Percentiles rank a stretch among this genome's conserved stretches.
These are phyloP conservation scores for Prochilodus magdalenae DNA, from an alignment of 2,113 vertebrate genomes.

Conservation along the genomic window DNA sequence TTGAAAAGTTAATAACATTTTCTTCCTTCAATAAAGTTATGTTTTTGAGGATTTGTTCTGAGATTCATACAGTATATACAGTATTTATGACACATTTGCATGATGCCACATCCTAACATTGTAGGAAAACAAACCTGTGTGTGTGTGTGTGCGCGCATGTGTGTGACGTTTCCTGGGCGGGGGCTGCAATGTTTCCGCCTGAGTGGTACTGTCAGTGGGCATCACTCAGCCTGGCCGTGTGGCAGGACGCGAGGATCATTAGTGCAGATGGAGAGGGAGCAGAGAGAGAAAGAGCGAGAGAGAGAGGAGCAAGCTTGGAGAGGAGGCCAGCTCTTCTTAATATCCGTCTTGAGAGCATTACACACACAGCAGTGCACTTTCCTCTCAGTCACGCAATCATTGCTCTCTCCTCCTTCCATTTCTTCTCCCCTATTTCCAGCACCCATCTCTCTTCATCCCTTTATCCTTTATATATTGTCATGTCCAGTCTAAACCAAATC, in stretches of 20 bases:
- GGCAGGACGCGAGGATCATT: conserved; percentile 77
- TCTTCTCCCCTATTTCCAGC: conserved; percentile 32
- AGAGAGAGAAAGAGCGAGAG: conserved; percentile 5
- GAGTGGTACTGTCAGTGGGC: conserved; percentile 78
- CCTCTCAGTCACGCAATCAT: conserved; percentile 76
- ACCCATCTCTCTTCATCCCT: conserved; percentile 45
- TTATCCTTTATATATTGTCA: conserved; percentile 10
- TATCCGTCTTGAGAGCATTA: conserved; percentile 81
- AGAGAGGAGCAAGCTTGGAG: conserved; percentile 47
- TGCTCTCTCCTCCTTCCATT: conserved; percentile 28
- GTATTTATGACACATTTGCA: background rate
- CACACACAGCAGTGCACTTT: conserved; percentile 76
- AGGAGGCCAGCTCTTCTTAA: conserved; percentile 68
- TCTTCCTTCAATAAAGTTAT: too few species aligned
- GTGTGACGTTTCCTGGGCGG: conserved; percentile 57
- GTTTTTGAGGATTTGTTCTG: background rate
- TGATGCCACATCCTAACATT: conserved; percentile 1
- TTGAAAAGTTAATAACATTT: too few species aligned
- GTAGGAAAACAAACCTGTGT: conserved; percentile 51
- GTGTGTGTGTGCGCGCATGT: conserved; percentile 42
- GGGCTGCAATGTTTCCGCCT: conserved; percentile 73
- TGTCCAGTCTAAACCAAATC: conserved; percentile 24
- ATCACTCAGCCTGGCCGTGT: conserved; percentile 77
- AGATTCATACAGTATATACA: background rate
- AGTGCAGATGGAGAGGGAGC: conserved; percentile 67